Evolutionary conservation across 2,797 vertebrate genomes (phyloP).

Genomic region (Morus bassanus): DNA sequence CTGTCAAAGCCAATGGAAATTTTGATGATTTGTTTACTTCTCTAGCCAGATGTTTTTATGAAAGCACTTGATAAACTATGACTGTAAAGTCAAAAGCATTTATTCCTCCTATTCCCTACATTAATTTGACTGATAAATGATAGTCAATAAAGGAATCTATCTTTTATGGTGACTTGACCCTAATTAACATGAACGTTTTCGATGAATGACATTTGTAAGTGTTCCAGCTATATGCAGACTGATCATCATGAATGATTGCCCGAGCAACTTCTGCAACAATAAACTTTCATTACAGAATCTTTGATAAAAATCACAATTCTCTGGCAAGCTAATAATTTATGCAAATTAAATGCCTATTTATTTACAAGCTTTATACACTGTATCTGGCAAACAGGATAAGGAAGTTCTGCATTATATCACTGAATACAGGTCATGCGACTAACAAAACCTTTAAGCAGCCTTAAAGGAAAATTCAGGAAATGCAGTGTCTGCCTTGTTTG

Average conservation of each 20-base stretch:
- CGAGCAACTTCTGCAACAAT: neutral
- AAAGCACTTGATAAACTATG: neutral
- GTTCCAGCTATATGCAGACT: neutral
- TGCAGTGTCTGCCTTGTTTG: neutral
- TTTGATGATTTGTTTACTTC: neutral
- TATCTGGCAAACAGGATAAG: neutral
- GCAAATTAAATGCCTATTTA: slow-evolving; percentile 21
- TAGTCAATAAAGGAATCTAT: neutral
- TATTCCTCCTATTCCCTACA: neutral
- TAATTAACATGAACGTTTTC: neutral
- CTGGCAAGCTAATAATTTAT: neutral
- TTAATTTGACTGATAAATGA: neutral
- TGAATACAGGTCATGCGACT: neutral
- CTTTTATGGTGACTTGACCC: neutral
- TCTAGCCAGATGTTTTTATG: neutral
- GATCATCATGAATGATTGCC: neutral
- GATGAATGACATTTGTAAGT: neutral
- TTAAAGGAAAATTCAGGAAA: neutral
- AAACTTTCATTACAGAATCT: neutral
- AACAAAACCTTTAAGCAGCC: neutral
- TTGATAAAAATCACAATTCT: slow-evolving; percentile 27
- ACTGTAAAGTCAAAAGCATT: neutral
- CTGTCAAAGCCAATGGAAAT: neutral
- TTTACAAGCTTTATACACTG: neutral
- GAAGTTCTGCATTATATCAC: neutral